Percentiles rank a stretch among this genome's conserved stretches.
Evolutionary conservation across 2,888 invertebrate species (phyloP).

Genomic region (Notocelia uddmanniana): DNA sequence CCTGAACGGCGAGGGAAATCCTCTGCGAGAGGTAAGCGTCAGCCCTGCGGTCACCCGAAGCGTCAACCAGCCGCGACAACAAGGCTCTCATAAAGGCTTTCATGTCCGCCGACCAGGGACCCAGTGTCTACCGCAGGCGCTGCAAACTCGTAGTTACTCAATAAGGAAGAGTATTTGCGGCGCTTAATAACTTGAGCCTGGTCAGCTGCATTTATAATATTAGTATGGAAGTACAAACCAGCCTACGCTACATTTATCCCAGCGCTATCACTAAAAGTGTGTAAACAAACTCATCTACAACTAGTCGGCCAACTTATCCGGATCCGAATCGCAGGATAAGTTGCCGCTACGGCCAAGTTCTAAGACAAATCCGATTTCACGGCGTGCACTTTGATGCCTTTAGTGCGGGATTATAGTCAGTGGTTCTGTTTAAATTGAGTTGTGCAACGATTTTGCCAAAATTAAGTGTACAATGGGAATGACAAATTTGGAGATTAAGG

Average conservation of each 20-base stretch:
- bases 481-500: background rate
- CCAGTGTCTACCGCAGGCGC: too few species aligned
- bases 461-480: background rate
- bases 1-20: too few species aligned
- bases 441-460: background rate
- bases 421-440: background rate
- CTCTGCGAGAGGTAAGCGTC: too few species aligned
- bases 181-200: too few species aligned
- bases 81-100: too few species aligned
- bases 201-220: too few species aligned
- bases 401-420: background rate
- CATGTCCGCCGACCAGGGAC: too few species aligned
- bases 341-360: slow-evolving; percentile 17
- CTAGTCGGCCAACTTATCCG: slow-evolving; percentile 20
- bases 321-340: background rate
- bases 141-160: too few species aligned
- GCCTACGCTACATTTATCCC: background rate
- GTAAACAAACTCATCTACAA: slow-evolving; percentile 11
- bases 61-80: too few species aligned
- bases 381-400: slow-evolving; percentile 36
- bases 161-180: too few species aligned
- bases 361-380: slow-evolving; percentile 42
- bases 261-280: slow-evolving; percentile 2
- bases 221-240: background rate
- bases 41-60: too few species aligned